Conservation (phyloP, 2,888 invertebrate genomes). For the Arrhopalites spinosus region DNA sequence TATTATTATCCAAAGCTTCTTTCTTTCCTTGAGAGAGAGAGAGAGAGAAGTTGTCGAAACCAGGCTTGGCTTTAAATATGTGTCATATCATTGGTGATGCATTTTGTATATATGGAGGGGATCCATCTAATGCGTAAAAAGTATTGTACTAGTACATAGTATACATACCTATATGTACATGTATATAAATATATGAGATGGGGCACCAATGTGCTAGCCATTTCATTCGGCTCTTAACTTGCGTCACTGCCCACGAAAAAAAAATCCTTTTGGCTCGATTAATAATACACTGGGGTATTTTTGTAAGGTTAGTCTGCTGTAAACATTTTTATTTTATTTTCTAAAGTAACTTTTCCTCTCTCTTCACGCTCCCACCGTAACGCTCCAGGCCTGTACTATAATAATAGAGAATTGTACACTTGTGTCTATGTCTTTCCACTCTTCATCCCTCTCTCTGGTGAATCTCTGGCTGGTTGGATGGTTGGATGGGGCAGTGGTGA, state of each 20-base stretch:
- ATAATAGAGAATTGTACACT: too few relatives aligned
- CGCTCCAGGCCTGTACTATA: too few relatives aligned
- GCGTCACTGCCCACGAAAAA: constrained; percentile 10
- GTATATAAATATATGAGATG: too few relatives aligned
- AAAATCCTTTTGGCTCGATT: constrained; percentile 15
- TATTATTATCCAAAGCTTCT: neutral
- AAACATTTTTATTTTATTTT: neutral
- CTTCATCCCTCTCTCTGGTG: too few relatives aligned
- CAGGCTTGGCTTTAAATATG: neutral
- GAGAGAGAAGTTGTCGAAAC: constrained; percentile 7
- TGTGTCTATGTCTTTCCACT: too few relatives aligned
- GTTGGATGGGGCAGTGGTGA: too few relatives aligned
- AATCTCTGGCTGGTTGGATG: too few relatives aligned
- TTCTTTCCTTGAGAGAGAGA: too few relatives aligned
- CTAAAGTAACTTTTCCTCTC: neutral
- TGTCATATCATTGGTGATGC: neutral
- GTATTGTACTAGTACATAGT: too few relatives aligned
- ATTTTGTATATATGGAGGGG: too few relatives aligned
- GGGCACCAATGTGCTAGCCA: neutral
- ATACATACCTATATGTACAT: too few relatives aligned
- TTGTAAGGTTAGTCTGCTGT: neutral
- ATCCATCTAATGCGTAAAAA: too few relatives aligned
- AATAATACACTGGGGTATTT: constrained; percentile 2
- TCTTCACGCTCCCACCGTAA: neutral
- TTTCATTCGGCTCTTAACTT: neutral